phyloP scores from a whole-genome alignment of 1,140 invertebrate species.

The Eurosta solidaginis region DNA sequence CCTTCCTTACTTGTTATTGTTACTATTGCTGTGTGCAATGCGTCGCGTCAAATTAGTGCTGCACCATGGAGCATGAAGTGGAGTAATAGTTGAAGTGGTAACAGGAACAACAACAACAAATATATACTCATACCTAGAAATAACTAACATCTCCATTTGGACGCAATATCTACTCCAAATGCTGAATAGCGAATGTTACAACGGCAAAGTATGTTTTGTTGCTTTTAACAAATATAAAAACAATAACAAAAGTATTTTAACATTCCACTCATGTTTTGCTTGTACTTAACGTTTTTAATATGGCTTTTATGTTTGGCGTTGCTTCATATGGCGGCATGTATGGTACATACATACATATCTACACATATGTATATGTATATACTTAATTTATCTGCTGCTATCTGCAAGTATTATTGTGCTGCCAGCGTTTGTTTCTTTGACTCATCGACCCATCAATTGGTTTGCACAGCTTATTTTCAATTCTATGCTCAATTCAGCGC shows the following conservation, averaged over 20 bases:
- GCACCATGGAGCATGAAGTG: constrained; percentile 15
- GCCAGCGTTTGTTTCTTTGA: background rate
- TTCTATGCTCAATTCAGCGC: background rate
- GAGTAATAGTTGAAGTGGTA: background rate
- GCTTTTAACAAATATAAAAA: background rate
- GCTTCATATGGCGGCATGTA: background rate
- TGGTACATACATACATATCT: too few species aligned
- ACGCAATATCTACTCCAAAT: background rate
- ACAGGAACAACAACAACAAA: background rate
- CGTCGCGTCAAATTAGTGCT: constrained; percentile 22
- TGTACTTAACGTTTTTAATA: background rate
- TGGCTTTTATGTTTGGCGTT: background rate
- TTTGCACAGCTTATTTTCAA: background rate
- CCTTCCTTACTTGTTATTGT: background rate
- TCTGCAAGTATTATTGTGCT: background rate
- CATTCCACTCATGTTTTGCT: constrained; percentile 7
- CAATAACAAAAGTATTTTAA: too few species aligned
- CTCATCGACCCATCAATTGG: background rate
- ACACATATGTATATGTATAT: too few species aligned
- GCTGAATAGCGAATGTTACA: background rate
- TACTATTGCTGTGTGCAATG: background rate
- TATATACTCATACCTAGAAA: background rate
- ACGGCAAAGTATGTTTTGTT: background rate
- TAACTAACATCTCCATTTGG: background rate
- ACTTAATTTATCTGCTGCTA: background rate